These are phyloP conservation scores for Ormyrus rosae DNA, from an alignment of 2,888 invertebrate species.

Conservation along the genomic window DNA sequence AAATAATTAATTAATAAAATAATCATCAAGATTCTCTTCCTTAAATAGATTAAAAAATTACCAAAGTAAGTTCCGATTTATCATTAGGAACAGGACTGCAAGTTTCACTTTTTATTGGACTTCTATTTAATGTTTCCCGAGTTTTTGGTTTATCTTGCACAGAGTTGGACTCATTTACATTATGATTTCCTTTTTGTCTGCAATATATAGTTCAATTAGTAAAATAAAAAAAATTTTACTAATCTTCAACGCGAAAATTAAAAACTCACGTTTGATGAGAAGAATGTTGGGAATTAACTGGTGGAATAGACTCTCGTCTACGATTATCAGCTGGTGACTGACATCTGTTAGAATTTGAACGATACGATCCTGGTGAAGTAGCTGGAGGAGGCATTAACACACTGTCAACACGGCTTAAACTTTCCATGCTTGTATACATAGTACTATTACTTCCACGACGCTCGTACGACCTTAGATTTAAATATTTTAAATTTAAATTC, in stretches of 20 bases:
- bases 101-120: slow-evolving; percentile 65
- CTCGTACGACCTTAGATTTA: slow-evolving; percentile 66
- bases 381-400: slow-evolving; percentile 67
- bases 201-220: slow-evolving; percentile 20
- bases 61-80: slow-evolving; percentile 57
- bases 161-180: slow-evolving; percentile 60
- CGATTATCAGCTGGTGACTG: slow-evolving; percentile 64
- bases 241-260: background rate
- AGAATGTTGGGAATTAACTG: slow-evolving; percentile 61
- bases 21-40: background rate
- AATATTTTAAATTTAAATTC: slow-evolving; percentile 22
- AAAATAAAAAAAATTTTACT: background rate
- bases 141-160: slow-evolving; percentile 62
- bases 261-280: slow-evolving; percentile 65
- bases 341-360: slow-evolving; percentile 64
- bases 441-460: slow-evolving; percentile 74
- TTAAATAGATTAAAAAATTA: slow-evolving; percentile 45
- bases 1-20: slow-evolving; percentile 19
- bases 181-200: slow-evolving; percentile 65
- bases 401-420: slow-evolving; percentile 69
- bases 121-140: slow-evolving; percentile 61
- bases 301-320: slow-evolving; percentile 62
- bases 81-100: slow-evolving; percentile 60
- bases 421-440: slow-evolving; percentile 73
- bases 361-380: slow-evolving; percentile 65